phyloP scores from a whole-genome alignment of 2,797 vertebrate genomes.

The Coendou prehensilis region DNA sequence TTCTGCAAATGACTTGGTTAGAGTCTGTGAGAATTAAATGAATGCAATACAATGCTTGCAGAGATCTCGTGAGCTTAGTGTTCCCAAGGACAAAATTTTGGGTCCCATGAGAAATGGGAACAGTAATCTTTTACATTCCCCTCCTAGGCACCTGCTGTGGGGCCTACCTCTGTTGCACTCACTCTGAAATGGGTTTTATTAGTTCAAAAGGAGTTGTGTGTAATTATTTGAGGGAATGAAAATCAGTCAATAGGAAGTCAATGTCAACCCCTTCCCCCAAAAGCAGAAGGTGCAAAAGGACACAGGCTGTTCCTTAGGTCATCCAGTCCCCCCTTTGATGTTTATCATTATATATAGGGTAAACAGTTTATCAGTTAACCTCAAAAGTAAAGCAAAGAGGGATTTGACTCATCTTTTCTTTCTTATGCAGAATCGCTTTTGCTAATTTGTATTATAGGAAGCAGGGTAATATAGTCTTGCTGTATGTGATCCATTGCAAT shows the following conservation, averaged over 20 bases:
- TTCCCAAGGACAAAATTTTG: background rate
- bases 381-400: background rate
- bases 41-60: background rate
- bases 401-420: background rate
- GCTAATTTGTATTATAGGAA: background rate
- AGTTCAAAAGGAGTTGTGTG: background rate
- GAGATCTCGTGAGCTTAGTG: background rate
- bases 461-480: background rate
- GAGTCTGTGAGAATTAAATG: background rate
- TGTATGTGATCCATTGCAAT: background rate
- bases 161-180: background rate
- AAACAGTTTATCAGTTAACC: background rate
- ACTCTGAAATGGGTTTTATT: background rate
- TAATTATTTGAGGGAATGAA: background rate
- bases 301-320: background rate
- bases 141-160: rapidly evolving
- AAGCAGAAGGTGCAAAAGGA: background rate
- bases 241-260: background rate
- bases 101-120: background rate
- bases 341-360: background rate
- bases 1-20: background rate
- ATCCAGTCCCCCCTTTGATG: background rate
- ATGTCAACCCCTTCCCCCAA: background rate
- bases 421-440: background rate
- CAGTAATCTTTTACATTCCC: background rate